These are phyloP conservation scores for Tetranychus urticae DNA, from an alignment of 1,140 invertebrate genomes.

Conservation along the genomic window DNA sequence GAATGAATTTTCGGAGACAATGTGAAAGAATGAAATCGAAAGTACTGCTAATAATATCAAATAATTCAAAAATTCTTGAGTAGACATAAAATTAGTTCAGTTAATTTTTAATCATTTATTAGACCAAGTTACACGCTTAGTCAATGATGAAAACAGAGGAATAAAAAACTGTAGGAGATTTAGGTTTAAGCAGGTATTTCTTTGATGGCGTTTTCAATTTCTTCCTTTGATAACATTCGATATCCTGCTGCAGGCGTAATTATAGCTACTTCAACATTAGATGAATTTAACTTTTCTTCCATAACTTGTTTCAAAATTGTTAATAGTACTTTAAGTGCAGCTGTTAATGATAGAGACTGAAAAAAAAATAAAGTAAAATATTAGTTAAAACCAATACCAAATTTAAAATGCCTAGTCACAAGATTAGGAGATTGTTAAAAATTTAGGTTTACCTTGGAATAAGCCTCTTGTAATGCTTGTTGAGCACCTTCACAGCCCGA, in stretches of 20 bases:
- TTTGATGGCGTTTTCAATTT: conserved; percentile 37
- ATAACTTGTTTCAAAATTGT: conserved; percentile 98
- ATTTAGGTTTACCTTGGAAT: conserved; percentile 38
- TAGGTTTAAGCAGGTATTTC: not conserved
- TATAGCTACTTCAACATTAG: conserved; percentile 86
- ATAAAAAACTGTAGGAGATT: too few relatives aligned
- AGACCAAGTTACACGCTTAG: too few relatives aligned
- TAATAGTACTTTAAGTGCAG: conserved; percentile 71
- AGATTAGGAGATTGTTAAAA: not conserved
- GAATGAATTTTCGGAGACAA: too few relatives aligned
- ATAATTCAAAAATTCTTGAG: too few relatives aligned
- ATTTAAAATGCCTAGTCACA: too few relatives aligned
- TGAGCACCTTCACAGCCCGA: conserved; percentile 97
- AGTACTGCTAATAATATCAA: too few relatives aligned
- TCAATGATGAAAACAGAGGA: too few relatives aligned
- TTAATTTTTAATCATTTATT: too few relatives aligned
- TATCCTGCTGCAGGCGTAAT: conserved; percentile 62
- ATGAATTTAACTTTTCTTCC: conserved; percentile 95
- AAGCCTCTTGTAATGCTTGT: conserved; percentile 72
- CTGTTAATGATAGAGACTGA: conserved; percentile 83
- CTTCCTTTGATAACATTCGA: conserved; percentile 69
- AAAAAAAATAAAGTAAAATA: not conserved
- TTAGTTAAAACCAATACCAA: not conserved
- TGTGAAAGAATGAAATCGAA: too few relatives aligned
- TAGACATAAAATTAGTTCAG: too few relatives aligned